These are phyloP conservation scores for Gryllus longicercus DNA, from an alignment of 2,888 invertebrate genomes.

Conservation along the genomic window DNA sequence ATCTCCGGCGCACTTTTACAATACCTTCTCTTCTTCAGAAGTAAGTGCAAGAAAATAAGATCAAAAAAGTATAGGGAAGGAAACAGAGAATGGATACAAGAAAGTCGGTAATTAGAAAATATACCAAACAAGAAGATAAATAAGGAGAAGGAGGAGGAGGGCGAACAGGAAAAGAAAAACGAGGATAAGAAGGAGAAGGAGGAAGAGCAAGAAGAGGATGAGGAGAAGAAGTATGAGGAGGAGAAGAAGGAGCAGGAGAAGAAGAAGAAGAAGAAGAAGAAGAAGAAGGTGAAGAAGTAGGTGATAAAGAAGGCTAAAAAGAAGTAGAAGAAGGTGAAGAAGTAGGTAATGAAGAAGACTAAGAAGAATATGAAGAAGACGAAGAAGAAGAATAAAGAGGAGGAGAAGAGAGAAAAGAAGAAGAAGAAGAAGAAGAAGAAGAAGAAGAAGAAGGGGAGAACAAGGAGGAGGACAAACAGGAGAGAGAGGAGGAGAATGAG, in stretches of 20 bases:
- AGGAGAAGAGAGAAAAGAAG: slow-evolving; percentile 36
- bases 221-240: too few relatives aligned
- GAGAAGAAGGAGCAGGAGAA: background rate
- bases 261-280: background rate
- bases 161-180: too few relatives aligned
- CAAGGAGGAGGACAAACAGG: slow-evolving; percentile 31
- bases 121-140: background rate
- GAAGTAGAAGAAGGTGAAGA: background rate
- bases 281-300: background rate
- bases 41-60: background rate
- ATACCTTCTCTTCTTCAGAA: too few relatives aligned
- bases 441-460: slow-evolving; percentile 34
- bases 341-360: background rate
- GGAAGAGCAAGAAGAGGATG: background rate
- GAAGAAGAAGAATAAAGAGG: background rate
- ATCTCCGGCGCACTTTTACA: too few relatives aligned
- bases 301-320: background rate
- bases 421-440: slow-evolving; percentile 37
- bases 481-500: slow-evolving; percentile 34
- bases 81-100: background rate
- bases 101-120: background rate
- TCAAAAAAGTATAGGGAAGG: background rate
- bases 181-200: too few relatives aligned
- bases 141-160: background rate
- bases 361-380: background rate